Base-by-base conservation (phyloP, 2,888 invertebrate species). In the Octodonta nipae region DNA sequence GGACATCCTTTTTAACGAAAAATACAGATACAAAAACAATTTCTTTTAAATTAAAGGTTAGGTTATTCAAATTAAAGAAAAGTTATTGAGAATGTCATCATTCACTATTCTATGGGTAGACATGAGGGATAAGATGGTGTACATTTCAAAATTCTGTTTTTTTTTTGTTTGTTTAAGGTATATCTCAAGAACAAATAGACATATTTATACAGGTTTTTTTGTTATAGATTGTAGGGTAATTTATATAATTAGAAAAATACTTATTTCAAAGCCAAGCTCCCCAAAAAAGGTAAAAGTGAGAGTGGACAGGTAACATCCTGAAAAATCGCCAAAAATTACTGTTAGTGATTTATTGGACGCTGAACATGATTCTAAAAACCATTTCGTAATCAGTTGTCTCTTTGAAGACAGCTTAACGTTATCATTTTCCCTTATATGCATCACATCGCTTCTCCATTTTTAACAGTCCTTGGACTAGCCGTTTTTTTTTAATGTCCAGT, bases 301-400 rank as follows among this genome's bases (percentile, higher is more conserved):
- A n/a, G 20, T 7, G n/a, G 20, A 20, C 7, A n/a, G 20, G n/a
- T 20, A n/a, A 20, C 20, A 20, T 7, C 20, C 20, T 7, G 20
- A 20, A 20, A 20, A 20, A 20, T 20, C 20, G 20, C n/a, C 20
- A n/a, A 20, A 20, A 20, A 20, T 7, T 20, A 20, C n/a, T 20
- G 6, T n/a, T n/a, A n/a, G n/a, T n/a, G n/a, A n/a, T n/a, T n/a
- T n/a, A n/a, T n/a, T n/a, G n/a, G n/a, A n/a, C n/a, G n/a, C n/a
- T n/a, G n/a, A n/a, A n/a, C n/a, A n/a, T n/a, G n/a, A n/a, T n/a
- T n/a, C n/a, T n/a, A n/a, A n/a, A n/a, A n/a, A n/a, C n/a, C n/a
- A n/a, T n/a, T n/a, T n/a, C n/a, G n/a, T n/a, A n/a, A n/a, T n/a
- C n/a, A n/a, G n/a, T n/a, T n/a, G n/a, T n/a, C n/a, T n/a, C n/a